Base-by-base conservation (phyloP, 2,113 vertebrate genomes). In the Labrus mixtus region DNA sequence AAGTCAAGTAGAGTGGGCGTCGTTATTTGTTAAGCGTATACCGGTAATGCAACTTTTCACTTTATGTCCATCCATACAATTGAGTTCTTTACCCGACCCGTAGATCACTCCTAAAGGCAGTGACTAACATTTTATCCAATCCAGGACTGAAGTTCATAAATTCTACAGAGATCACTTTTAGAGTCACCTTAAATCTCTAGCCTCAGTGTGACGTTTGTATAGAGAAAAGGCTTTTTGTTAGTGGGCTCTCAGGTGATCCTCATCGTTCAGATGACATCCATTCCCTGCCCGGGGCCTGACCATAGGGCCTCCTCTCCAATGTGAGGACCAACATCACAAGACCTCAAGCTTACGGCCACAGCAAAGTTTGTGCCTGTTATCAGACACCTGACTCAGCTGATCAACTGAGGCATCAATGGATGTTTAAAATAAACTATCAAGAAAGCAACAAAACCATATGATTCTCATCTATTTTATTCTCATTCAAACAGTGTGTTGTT, bases 251-350 rank as follows among this genome's bases (percentile, higher is more conserved):
- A 77, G 83, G 81, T 87, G 84, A 88, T 71, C 22, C 65, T 84
- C 66, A 62, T 63, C 45, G 1, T 54, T 25, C 65, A 79, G 79
- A 88, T 89, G 73, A 81, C 61, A 23, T 17, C 75, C 68, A 15
- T n/a, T 20, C 55, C 8, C 12, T 3, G 58, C 71, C 68, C 11
- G 11, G 39, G 36, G 61, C 43, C 45, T 9, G 3, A 3, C 76
- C 54, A 59, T 43, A n/a, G 39, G 60, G 71, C 59, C 15, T 37
- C 23, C 23, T 4, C 15, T 61, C 62, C 33, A 63, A 65, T 10
- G 11, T 10, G 48, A 61, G 71, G 6, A 3, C 45, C 58, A 36
- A 22, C 41, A 79, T 92, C 85, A 91, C 74, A 87, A 86, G 91
- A 86, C 74, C 41, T 16, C 13, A 6, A 76, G 76, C 68, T 74